Evolutionary conservation across 1,140 invertebrate species (phyloP).

Genomic region (Ridgeia piscesae): DNA sequence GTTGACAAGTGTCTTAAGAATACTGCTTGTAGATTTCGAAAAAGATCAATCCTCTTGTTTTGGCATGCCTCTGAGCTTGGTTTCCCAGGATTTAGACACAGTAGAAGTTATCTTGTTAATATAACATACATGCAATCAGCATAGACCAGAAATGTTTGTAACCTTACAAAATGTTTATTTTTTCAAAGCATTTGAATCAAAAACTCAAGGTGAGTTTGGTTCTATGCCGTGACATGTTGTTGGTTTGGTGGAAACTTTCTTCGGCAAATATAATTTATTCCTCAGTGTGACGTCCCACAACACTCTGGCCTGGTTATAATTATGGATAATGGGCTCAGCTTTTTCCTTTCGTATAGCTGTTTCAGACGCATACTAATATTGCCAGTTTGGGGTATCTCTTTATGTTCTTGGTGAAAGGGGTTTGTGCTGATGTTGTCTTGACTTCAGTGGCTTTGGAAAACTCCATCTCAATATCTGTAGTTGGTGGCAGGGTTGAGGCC

Average conservation of each 20-base stretch:
- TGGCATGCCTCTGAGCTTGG: too few relatives aligned
- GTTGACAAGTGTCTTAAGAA: too few relatives aligned
- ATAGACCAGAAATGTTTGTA: not conserved
- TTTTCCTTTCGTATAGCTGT: not conserved
- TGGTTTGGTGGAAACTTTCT: not conserved
- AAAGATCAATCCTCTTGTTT: too few relatives aligned
- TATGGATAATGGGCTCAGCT: not conserved
- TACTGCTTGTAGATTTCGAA: too few relatives aligned
- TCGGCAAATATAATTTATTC: not conserved
- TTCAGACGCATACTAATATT: not conserved
- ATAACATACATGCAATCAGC: not conserved
- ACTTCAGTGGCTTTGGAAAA: slow-evolving; percentile 11
- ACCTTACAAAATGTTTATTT: slow-evolving; percentile 1
- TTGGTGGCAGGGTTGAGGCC: slow-evolving; percentile 33
- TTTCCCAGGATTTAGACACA: too few relatives aligned
- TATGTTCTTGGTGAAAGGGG: not conserved
- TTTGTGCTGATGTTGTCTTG: not conserved
- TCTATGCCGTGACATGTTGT: not conserved
- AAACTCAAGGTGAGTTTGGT: not conserved
- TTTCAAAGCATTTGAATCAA: slow-evolving; percentile 6
- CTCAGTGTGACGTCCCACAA: not conserved
- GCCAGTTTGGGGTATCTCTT: not conserved
- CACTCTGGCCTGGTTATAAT: not conserved
- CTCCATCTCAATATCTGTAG: slow-evolving; percentile 21
- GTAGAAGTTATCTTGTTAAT: too few relatives aligned